Base-by-base conservation (phyloP, 2,888 invertebrate species). In the Ommatoiulus sabulosus region DNA sequence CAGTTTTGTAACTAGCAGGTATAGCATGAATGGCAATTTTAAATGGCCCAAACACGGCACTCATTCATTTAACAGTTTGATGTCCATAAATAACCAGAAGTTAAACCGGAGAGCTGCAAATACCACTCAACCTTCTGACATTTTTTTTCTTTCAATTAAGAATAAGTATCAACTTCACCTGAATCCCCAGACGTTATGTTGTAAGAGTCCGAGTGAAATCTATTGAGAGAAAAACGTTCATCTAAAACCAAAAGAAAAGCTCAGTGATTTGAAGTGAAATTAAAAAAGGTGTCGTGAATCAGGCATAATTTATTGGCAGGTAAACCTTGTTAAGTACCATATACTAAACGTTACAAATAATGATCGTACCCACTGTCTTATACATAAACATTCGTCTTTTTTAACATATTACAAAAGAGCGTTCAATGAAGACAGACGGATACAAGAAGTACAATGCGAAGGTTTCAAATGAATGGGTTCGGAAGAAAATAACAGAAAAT, bases 241-340 rank as follows among this genome's bases (percentile, higher is more conserved):
- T 35, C 35, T 80, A 80, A 80, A 35, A 24, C 35, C 24, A 80
- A 80, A 43, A 35, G 10, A 35, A 12, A 15, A 24, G 10, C 35
- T 12, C 15, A 80, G 35, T 8, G 35, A 80, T 80, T 80, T 44
- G 48, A 86, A 8, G 48, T 46, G 46, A 86, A 44, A 44, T 20
- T 44, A 86, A 86, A 35, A 80, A 43, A 5, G 8, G 24, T 35
- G 24, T 44, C 44, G 86, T 46, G 86, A 86, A 86, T 86, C 86
- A 80, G 80, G 80, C 80, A 86, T 86, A 86, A 86, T 86, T 86
- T 86, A 86, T 86, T 86, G 86, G 86, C 86, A 86, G 86, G 86
- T 86, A 86, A 86, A 86, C 86, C 86, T 46, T 86, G 86, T 86
- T 86, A 86, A 86, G 86, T 86, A 86, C 86, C 86, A 86, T 24